phyloP scores from a whole-genome alignment of 1,140 invertebrate species.

The Orius laevigatus region DNA sequence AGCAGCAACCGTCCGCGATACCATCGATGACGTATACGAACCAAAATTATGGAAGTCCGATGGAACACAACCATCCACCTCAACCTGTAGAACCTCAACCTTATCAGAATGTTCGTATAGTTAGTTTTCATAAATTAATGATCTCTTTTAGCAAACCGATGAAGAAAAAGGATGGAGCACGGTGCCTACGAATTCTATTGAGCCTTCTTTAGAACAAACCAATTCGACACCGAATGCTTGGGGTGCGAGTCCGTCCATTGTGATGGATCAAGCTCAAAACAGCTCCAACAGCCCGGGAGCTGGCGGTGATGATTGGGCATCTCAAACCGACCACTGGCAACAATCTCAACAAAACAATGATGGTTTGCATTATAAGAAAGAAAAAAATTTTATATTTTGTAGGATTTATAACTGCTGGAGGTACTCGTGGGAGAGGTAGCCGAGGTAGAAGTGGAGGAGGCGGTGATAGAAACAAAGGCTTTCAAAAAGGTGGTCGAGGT shows the following conservation, averaged over 20 bases:
- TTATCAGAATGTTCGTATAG: slow-evolving; percentile 7
- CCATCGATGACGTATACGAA: slow-evolving; percentile 15
- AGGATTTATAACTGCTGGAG: slow-evolving; percentile 1
- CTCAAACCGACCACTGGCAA: slow-evolving; percentile 3
- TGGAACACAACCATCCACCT: neutral
- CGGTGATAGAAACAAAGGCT: neutral
- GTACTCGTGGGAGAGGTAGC: neutral
- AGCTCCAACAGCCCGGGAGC: neutral
- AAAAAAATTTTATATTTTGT: neutral
- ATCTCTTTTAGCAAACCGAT: slow-evolving; percentile 6
- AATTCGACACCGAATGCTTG: neutral
- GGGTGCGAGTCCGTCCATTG: neutral
- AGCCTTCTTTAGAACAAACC: neutral
- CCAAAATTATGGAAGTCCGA: slow-evolving; percentile 12
- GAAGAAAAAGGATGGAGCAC: slow-evolving; percentile 9
- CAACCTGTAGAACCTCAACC: neutral
- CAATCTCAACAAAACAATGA: neutral
- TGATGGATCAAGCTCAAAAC: neutral
- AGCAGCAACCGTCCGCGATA: slow-evolving; percentile 4
- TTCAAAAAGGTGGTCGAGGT: slow-evolving; percentile 7
- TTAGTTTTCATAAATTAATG: neutral
- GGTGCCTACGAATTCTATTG: neutral
- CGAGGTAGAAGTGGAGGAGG: slow-evolving; percentile 1
- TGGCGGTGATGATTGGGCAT: slow-evolving; percentile 1
- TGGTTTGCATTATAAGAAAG: neutral